phyloP scores from a whole-genome alignment of 2,888 invertebrate genomes.

The Steinernema carpocapsae region DNA sequence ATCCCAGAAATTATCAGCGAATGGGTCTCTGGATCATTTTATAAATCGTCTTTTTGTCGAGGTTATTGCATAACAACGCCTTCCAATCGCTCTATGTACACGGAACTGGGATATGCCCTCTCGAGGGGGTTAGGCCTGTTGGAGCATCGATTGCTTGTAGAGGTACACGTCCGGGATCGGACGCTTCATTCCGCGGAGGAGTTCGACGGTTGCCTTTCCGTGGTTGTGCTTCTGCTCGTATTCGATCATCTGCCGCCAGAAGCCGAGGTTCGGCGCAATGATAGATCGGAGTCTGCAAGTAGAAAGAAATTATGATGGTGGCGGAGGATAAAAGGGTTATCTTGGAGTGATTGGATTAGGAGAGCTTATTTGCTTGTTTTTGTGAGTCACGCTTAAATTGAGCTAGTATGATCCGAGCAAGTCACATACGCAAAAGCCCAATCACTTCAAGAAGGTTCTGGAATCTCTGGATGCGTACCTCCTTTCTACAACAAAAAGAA shows the following conservation, averaged over 20 bases:
- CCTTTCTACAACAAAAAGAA: background rate
- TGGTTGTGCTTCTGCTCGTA: slow-evolving; percentile 46
- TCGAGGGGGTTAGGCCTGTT: background rate
- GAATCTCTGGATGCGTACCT: background rate
- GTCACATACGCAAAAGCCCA: background rate
- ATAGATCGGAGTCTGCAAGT: slow-evolving; percentile 42
- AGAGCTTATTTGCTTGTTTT: no score
- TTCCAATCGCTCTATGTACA: slow-evolving; percentile 43
- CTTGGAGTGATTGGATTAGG: no score
- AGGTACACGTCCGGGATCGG: slow-evolving; percentile 63
- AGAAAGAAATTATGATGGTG: background rate
- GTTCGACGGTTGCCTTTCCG: slow-evolving; percentile 57
- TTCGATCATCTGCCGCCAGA: slow-evolving; percentile 56
- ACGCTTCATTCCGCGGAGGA: slow-evolving; percentile 60
- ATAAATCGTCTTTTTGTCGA: background rate
- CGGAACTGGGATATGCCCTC: background rate
- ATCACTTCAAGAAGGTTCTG: background rate
- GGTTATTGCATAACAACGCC: slow-evolving; percentile 38
- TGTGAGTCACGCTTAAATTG: no score
- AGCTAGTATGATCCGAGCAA: no score
- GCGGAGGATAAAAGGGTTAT: no score
- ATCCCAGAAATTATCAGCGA: no score
- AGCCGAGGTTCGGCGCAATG: slow-evolving; percentile 51
- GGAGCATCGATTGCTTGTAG: slow-evolving; percentile 39
- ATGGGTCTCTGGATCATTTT: no score